Percentiles rank a stretch among this genome's conserved stretches.
These are phyloP conservation scores for Ficedula albicollis DNA, from an alignment of 2,797 vertebrate species.

Conservation along the genomic window DNA sequence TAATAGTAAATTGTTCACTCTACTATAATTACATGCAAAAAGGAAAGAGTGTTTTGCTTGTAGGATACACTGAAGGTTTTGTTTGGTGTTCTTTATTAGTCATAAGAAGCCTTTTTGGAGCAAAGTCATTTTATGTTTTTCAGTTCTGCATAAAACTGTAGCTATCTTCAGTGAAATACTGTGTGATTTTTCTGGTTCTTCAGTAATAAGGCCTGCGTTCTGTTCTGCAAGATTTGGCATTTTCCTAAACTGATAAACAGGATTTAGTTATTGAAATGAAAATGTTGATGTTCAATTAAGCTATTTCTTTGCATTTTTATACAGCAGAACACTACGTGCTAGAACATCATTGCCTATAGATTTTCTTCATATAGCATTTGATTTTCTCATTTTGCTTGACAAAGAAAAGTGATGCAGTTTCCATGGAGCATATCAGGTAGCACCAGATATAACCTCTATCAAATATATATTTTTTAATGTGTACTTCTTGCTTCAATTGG, in stretches of 20 bases:
- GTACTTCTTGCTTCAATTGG: neutral
- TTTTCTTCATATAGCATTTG: slow-evolving; percentile 7
- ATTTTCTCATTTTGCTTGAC: neutral
- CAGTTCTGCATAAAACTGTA: neutral
- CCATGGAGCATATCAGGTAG: neutral
- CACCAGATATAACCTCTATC: neutral
- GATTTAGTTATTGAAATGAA: slow-evolving; percentile 12
- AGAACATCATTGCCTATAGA: neutral
- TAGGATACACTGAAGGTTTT: neutral
- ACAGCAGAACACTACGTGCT: neutral
- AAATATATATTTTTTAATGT: neutral
- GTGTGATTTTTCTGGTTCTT: neutral
- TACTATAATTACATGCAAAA: neutral
- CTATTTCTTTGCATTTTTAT: neutral
- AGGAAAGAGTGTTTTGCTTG: neutral
- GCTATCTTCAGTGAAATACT: neutral
- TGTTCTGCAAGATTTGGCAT: neutral
- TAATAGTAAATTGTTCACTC: neutral
- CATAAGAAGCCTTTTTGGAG: neutral
- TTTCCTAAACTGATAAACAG: neutral
- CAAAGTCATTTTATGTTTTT: neutral
- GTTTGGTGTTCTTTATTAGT: neutral
- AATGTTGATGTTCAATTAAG: neutral
- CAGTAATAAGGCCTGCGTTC: neutral
- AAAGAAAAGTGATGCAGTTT: neutral